phyloP scores from a whole-genome alignment of 1,140 invertebrate species.

The Caerostris darwini region DNA sequence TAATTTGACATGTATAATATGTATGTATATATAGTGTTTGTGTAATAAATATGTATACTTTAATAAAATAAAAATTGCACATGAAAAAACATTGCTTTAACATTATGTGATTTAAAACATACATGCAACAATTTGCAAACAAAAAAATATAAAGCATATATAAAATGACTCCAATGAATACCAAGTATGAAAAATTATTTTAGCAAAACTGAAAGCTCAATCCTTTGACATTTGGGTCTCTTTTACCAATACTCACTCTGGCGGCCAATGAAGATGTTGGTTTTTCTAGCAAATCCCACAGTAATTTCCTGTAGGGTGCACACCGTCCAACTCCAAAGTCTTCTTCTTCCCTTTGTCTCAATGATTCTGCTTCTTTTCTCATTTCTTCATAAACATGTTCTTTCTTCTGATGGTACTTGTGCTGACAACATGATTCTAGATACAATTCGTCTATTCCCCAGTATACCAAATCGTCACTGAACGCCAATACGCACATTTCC shows the following conservation, averaged over 20 bases:
- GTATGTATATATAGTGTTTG: no score
- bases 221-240: background rate
- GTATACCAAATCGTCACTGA: slow-evolving; percentile 98
- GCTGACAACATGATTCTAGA: slow-evolving; percentile 98
- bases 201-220: background rate
- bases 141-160: background rate
- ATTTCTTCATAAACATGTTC: slow-evolving; percentile 99
- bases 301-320: slow-evolving; percentile 96
- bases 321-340: slow-evolving; percentile 97
- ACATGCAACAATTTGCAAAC: background rate
- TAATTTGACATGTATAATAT: no score
- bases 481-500: slow-evolving; percentile 99
- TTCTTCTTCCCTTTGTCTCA: slow-evolving; percentile 96
- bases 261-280: slow-evolving; percentile 97
- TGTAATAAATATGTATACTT: no score
- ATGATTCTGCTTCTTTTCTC: slow-evolving; percentile 97
- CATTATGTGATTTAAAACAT: background rate
- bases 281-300: slow-evolving; percentile 99
- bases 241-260: slow-evolving; percentile 89
- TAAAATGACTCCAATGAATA: no score
- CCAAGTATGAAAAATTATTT: background rate
- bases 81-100: no score
- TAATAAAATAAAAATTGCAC: no score
- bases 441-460: slow-evolving; percentile 99
- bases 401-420: slow-evolving; percentile 98